Evolutionary conservation across 2,113 vertebrate genomes (phyloP).

Genomic region (Agapornis roseicollis): DNA sequence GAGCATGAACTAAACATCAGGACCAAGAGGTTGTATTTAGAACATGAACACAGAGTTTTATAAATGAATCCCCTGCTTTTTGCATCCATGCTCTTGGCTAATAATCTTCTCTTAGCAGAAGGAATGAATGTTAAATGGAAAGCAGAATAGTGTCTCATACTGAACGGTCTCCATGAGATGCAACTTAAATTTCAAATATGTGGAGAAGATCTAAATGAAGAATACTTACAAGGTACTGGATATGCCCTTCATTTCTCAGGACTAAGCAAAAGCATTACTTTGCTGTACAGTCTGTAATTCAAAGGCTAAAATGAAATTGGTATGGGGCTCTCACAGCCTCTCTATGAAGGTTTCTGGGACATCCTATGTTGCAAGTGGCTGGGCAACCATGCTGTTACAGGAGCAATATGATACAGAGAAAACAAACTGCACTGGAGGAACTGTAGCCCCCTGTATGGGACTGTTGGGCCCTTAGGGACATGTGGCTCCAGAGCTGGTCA

Average conservation of each 20-base stretch:
- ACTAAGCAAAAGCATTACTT: background rate
- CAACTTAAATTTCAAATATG: background rate
- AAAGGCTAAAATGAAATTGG: background rate
- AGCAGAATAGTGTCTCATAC: background rate
- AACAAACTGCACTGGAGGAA: background rate
- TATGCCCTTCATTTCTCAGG: background rate
- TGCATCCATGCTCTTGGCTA: background rate
- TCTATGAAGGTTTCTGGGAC: background rate
- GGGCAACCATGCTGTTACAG: too few relatives aligned
- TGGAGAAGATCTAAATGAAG: background rate
- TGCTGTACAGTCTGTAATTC: background rate
- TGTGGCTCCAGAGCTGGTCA: background rate
- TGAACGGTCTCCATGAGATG: background rate
- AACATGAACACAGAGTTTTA: background rate
- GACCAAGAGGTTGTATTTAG: background rate
- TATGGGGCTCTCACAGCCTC: accelerated
- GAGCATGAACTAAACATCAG: background rate
- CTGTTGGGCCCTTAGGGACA: background rate
- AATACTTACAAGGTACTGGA: background rate
- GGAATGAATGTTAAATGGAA: background rate
- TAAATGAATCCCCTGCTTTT: background rate
- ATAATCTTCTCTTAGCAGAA: background rate
- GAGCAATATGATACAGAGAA: accelerated
- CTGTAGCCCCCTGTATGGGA: background rate
- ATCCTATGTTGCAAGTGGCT: background rate